phyloP scores from a whole-genome alignment of 1,140 invertebrate species.

The Drosophila lini region DNA sequence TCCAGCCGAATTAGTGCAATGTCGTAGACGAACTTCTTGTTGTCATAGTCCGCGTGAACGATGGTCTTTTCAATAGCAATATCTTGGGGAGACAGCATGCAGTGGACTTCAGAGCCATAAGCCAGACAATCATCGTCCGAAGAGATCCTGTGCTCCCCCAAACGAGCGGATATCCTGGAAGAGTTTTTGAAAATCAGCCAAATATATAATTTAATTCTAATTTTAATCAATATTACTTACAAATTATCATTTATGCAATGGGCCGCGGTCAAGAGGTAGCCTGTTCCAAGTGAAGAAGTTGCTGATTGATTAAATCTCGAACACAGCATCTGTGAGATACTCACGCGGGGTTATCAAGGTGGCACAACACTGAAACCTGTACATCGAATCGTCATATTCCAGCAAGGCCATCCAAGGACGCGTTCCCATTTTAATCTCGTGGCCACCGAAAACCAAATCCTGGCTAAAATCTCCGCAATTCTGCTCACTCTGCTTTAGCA shows the following conservation, averaged over 20 bases:
- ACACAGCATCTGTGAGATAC: not conserved
- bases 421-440: not conserved
- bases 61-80: not conserved
- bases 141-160: not conserved
- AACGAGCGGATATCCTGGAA: not conserved
- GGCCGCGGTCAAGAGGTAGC: not conserved
- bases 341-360: not conserved
- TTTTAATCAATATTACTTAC: not conserved
- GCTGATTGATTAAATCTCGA: too few species aligned
- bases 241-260: not conserved
- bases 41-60: not conserved
- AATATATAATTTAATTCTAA: not conserved
- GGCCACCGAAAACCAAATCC: not conserved
- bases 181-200: not conserved
- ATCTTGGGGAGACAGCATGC: not conserved
- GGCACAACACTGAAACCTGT: not conserved
- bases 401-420: not conserved
- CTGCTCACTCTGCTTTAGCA: not conserved
- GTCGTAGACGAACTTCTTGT: fast-evolving
- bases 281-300: not conserved
- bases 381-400: not conserved
- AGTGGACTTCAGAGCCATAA: not conserved
- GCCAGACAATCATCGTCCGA: not conserved
- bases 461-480: not conserved
- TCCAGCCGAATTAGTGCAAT: not conserved